These are phyloP conservation scores for Gallinago undulata DNA, from an alignment of 2,113 vertebrate genomes.

Conservation along the genomic window DNA sequence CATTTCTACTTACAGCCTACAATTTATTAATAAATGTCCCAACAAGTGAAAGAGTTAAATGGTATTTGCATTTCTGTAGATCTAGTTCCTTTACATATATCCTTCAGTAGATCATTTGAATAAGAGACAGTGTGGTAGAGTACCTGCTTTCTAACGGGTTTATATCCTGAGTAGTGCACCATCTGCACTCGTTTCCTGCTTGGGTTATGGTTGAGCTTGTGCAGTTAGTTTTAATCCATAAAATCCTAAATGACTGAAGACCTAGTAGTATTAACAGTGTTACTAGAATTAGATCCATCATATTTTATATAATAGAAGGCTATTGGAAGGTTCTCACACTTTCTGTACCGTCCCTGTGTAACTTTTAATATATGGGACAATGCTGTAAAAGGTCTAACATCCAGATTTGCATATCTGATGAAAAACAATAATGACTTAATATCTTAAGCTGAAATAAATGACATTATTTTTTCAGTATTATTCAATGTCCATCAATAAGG, in stretches of 20 bases:
- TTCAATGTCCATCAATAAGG: neutral
- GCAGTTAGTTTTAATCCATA: neutral
- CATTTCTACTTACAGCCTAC: neutral
- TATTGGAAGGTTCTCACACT: neutral
- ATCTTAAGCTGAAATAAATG: neutral
- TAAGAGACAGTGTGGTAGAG: neutral
- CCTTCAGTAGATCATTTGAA: neutral
- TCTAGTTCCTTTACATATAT: neutral
- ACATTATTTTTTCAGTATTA: neutral
- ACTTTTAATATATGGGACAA: neutral
- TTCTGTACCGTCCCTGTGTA: neutral
- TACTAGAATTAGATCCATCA: neutral
- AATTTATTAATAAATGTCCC: neutral
- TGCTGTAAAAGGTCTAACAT: neutral
- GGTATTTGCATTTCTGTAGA: neutral
- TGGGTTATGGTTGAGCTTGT: neutral
- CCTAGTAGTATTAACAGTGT: neutral
- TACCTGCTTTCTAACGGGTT: neutral
- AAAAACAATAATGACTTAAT: neutral
- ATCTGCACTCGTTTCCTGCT: slow-evolving; percentile 28
- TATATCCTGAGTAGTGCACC: neutral
- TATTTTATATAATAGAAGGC: neutral
- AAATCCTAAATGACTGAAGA: neutral
- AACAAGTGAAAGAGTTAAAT: neutral
- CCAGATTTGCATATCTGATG: neutral